phyloP scores from a whole-genome alignment of 2,113 vertebrate species.

The Lethenteron reissneri region DNA sequence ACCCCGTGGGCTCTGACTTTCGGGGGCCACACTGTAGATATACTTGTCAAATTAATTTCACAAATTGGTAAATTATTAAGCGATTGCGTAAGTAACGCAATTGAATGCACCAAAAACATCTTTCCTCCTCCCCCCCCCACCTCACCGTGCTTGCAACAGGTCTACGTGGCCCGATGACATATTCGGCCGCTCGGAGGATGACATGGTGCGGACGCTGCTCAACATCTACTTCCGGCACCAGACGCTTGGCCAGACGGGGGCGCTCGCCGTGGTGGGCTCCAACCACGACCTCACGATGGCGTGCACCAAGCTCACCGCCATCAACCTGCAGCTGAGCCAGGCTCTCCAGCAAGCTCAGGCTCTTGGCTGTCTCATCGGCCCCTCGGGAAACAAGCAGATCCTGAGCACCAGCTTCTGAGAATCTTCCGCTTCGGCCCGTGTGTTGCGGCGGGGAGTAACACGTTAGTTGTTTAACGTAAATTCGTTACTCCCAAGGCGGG shows the following conservation, averaged over 20 bases:
- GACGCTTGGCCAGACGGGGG: conserved; percentile 73
- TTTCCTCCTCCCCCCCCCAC: conserved; percentile 1
- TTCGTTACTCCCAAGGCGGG: too few species aligned
- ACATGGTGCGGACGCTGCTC: conserved; percentile 73
- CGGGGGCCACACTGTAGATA: too few species aligned
- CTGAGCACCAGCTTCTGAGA: conserved; percentile 5
- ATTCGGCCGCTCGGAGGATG: conserved; percentile 63
- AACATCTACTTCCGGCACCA: conserved; percentile 94
- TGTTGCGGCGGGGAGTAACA: too few species aligned
- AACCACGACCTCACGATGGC: conserved; percentile 73
- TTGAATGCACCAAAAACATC: accelerated
- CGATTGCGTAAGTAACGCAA: too few species aligned
- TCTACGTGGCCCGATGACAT: conserved; percentile 75
- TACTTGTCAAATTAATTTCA: too few species aligned
- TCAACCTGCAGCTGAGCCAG: conserved; percentile 23
- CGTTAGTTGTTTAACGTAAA: too few species aligned
- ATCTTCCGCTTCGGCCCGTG: too few species aligned
- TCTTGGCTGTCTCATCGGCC: background rate
- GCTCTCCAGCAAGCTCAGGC: background rate
- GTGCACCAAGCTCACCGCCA: conserved; percentile 60
- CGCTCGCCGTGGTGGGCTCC: conserved; percentile 74
- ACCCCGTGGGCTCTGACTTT: too few species aligned
- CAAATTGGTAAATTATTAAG: too few species aligned
- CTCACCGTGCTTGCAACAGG: conserved; percentile 25
- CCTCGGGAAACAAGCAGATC: background rate